A percentile compares a stretch with the other conserved stretches of the same genome.
Conservation (phyloP, 35 echinoderm and acorn worm species). For the Holothuria glaberrima region DNA sequence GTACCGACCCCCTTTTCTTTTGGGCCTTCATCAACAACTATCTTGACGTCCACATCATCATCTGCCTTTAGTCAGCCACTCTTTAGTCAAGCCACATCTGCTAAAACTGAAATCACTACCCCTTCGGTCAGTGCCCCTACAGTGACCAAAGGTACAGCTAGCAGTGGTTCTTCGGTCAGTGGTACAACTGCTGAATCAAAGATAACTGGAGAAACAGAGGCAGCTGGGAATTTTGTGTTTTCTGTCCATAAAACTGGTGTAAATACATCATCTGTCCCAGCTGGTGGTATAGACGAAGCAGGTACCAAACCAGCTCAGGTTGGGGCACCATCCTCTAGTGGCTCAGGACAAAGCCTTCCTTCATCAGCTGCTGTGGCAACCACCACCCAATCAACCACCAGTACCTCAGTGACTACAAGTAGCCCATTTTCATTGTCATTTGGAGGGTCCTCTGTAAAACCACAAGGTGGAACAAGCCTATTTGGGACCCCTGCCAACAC, state of each 20-base stretch:
- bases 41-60: slow-evolving; percentile 5
- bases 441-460: too few relatives aligned
- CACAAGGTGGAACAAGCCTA: too few relatives aligned
- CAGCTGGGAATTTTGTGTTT: slow-evolving; percentile 1
- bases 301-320: background rate
- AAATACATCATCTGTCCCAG: background rate
- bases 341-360: background rate
- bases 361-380: background rate
- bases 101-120: slow-evolving; percentile 2
- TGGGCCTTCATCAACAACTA: background rate
- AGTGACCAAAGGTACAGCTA: background rate
- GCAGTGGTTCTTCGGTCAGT: background rate
- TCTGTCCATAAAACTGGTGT: background rate
- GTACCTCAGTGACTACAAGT: too few relatives aligned
- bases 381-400: background rate
- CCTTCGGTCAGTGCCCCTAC: background rate
- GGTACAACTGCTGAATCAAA: background rate
- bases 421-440: too few relatives aligned
- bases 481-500: too few relatives aligned
- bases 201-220: slow-evolving; percentile 17
- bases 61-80: background rate
- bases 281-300: background rate
- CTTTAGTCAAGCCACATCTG: background rate
- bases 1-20: background rate
- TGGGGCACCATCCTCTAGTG: background rate